A percentile compares a stretch with the other conserved stretches of the same genome.
Evolutionary conservation across 2,888 invertebrate genomes (phyloP).

Genomic region (Trilocha varians): DNA sequence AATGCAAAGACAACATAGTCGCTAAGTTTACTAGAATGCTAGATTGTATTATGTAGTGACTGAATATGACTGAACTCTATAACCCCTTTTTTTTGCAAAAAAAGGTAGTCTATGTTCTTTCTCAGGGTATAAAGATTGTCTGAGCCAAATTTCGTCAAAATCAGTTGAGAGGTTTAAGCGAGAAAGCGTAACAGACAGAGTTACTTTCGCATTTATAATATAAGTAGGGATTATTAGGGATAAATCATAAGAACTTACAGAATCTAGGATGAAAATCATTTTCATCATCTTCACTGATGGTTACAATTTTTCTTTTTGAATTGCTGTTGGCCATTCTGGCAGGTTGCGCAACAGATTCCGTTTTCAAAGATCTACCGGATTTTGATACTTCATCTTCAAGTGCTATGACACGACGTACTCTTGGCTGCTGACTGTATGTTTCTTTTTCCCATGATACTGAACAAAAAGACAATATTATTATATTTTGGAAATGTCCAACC

Average conservation of each 20-base stretch:
- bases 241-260: conserved; percentile 29
- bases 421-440: conserved; percentile 32
- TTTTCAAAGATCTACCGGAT: conserved; percentile 37
- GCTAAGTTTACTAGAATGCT: too few species aligned
- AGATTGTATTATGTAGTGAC: too few species aligned
- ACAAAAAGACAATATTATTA: conserved; percentile 11
- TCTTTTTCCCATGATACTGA: conserved; percentile 39
- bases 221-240: not conserved
- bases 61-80: not conserved
- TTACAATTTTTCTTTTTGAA: conserved; percentile 48
- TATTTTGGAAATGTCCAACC: too few species aligned
- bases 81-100: too few species aligned
- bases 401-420: conserved; percentile 41
- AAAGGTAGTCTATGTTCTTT: too few species aligned
- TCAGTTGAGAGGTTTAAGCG: too few species aligned
- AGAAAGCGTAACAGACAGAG: too few species aligned
- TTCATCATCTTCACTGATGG: conserved; percentile 51
- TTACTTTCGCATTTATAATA: not conserved
- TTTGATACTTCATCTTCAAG: conserved; percentile 33
- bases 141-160: too few species aligned
- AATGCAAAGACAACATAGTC: too few species aligned
- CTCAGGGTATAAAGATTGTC: too few species aligned
- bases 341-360: conserved; percentile 15
- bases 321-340: conserved; percentile 25
- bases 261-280: conserved; percentile 35